Evolutionary conservation across 2,888 invertebrate species (phyloP).

Genomic region (Andrena hattorfiana): DNA sequence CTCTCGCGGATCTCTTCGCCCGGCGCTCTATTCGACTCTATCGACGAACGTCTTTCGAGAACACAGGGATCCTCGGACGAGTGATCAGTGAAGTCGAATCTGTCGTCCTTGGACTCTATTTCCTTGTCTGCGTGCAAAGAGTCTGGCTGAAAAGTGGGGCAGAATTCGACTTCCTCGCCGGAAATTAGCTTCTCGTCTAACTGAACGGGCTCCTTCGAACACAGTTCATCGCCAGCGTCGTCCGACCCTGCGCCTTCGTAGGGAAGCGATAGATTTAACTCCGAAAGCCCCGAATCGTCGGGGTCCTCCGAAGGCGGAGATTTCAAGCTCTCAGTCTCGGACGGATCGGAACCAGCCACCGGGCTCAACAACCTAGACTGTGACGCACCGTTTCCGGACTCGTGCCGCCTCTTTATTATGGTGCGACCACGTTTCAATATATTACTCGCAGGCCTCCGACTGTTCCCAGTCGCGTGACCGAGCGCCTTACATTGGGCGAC

Average conservation of each 20-base stretch:
- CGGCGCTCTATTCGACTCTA: background rate
- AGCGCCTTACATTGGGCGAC: slow-evolving; percentile 63
- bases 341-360: slow-evolving; percentile 7
- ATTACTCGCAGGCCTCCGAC: slow-evolving; percentile 72
- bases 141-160: slow-evolving; percentile 27
- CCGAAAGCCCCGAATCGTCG: background rate
- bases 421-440: slow-evolving; percentile 81
- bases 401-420: slow-evolving; percentile 73
- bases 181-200: slow-evolving; percentile 66
- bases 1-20: background rate
- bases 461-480: slow-evolving; percentile 62
- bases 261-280: background rate
- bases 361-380: slow-evolving; percentile 30
- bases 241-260: background rate
- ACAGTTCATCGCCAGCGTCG: background rate
- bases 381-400: slow-evolving; percentile 41
- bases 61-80: background rate
- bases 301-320: background rate
- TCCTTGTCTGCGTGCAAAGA: background rate
- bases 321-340: background rate
- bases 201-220: slow-evolving; percentile 51
- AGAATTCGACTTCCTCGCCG: slow-evolving; percentile 67
- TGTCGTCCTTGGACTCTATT: background rate
- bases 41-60: background rate
- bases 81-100: background rate